These are phyloP conservation scores for Pilophorus perplexus DNA, from an alignment of 2,888 invertebrate species.

Conservation along the genomic window DNA sequence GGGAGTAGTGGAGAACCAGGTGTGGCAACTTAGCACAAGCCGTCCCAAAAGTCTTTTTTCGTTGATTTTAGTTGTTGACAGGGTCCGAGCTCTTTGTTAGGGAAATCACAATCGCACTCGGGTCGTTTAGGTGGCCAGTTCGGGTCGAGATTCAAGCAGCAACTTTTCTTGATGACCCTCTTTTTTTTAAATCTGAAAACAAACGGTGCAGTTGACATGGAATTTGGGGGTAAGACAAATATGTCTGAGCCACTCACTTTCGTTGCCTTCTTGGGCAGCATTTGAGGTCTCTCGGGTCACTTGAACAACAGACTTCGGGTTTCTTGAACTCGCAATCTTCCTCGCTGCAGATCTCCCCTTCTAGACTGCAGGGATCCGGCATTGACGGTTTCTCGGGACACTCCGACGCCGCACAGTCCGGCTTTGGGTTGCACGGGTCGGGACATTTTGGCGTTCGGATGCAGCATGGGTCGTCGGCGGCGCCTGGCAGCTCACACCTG, in stretches of 20 bases:
- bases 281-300: not conserved
- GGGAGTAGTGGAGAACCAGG: too few species aligned
- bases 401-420: slow-evolving; percentile 17
- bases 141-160: slow-evolving; percentile 33
- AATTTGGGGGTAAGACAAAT: not conserved
- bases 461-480: slow-evolving; percentile 37
- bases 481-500: slow-evolving; percentile 34
- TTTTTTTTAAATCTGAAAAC: slow-evolving; percentile 28
- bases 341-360: slow-evolving; percentile 29
- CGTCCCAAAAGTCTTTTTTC: slow-evolving; percentile 34
- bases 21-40: slow-evolving; percentile 17
- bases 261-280: slow-evolving; percentile 32
- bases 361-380: slow-evolving; percentile 18
- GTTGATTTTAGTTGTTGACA: slow-evolving; percentile 1
- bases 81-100: not conserved
- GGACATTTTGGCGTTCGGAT: slow-evolving; percentile 29
- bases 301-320: slow-evolving; percentile 13
- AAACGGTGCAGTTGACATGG: not conserved
- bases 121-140: slow-evolving; percentile 38
- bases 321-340: slow-evolving; percentile 28
- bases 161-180: slow-evolving; percentile 14
- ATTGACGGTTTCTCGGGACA: slow-evolving; percentile 1
- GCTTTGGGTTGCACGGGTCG: slow-evolving; percentile 5
- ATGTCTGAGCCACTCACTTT: slow-evolving; percentile 3
- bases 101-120: slow-evolving; percentile 15